phyloP scores from a whole-genome alignment of 2,888 invertebrate genomes.

The Andrena hattorfiana region DNA sequence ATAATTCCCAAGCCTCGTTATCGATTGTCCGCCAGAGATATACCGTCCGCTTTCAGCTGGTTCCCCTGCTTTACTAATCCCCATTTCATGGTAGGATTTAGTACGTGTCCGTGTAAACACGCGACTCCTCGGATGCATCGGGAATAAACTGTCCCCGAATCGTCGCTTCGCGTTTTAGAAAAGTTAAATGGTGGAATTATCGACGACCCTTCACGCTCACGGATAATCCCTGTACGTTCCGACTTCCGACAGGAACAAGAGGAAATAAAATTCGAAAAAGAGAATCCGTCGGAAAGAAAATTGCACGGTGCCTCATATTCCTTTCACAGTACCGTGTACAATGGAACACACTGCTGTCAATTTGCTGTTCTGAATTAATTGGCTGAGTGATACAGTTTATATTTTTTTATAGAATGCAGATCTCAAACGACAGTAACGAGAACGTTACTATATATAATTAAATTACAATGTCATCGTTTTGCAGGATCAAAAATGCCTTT shows the following conservation, averaged over 20 bases:
- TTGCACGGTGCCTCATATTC: background rate
- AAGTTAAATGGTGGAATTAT: conserved; percentile 36
- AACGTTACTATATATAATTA: no score
- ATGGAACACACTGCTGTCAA: no score
- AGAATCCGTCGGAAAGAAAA: background rate
- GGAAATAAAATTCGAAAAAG: background rate
- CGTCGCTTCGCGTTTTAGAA: conserved; percentile 25
- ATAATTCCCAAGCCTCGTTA: conserved; percentile 68
- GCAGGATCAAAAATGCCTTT: no score
- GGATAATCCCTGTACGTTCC: background rate
- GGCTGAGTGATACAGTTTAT: no score
- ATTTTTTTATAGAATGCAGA: no score
- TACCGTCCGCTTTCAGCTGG: conserved; percentile 48
- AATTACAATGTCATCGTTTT: no score
- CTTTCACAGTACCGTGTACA: no score
- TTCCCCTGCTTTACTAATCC: conserved; percentile 66
- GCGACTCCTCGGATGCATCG: conserved; percentile 56
- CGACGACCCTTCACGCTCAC: background rate
- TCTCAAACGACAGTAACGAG: no score
- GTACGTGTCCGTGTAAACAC: conserved; percentile 66
- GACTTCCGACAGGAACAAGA: background rate
- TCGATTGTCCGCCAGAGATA: conserved; percentile 65
- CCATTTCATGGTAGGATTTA: conserved; percentile 68
- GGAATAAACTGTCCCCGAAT: conserved; percentile 54
- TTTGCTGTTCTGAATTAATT: no score